These are phyloP conservation scores for Emydura subglobosa DNA, from an alignment of 2,113 vertebrate species.

Conservation along the genomic window DNA sequence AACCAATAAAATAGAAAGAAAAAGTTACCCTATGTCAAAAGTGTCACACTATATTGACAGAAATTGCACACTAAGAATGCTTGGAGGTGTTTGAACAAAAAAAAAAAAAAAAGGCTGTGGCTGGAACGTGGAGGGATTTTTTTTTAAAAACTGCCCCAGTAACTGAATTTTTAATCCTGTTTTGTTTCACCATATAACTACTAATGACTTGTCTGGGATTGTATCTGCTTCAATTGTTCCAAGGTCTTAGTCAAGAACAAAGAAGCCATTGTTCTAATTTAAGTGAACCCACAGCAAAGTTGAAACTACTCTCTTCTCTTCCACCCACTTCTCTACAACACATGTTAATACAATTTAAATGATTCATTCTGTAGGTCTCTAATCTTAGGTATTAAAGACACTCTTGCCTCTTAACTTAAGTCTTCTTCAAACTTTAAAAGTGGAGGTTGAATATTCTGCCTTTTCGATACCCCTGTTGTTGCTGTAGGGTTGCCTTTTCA, in stretches of 20 bases:
- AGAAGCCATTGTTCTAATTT: not conserved
- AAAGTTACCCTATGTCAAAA: no score
- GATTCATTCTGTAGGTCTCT: no score
- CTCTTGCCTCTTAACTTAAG: not conserved
- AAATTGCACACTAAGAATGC: no score
- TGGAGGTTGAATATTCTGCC: not conserved
- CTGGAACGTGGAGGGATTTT: no score
- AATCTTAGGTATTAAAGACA: not conserved
- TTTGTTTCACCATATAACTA: accelerated
- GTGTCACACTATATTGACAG: no score
- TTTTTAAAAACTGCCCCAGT: no score
- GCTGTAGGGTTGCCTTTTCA: not conserved
- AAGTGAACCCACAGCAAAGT: not conserved
- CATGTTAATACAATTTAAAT: not conserved
- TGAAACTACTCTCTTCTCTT: not conserved
- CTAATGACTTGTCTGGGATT: accelerated
- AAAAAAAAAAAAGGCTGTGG: no score
- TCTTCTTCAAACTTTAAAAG: not conserved
- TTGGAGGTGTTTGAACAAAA: no score
- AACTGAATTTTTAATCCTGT: no score
- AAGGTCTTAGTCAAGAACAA: not conserved
- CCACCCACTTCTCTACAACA: not conserved
- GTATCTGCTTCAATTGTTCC: not conserved
- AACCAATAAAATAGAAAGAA: conserved; percentile 9
- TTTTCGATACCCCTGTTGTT: not conserved